Percentiles rank a stretch among this genome's conserved stretches.
Conservation (phyloP, 2,797 vertebrate genomes). For the Pogoniulus pusillus region DNA sequence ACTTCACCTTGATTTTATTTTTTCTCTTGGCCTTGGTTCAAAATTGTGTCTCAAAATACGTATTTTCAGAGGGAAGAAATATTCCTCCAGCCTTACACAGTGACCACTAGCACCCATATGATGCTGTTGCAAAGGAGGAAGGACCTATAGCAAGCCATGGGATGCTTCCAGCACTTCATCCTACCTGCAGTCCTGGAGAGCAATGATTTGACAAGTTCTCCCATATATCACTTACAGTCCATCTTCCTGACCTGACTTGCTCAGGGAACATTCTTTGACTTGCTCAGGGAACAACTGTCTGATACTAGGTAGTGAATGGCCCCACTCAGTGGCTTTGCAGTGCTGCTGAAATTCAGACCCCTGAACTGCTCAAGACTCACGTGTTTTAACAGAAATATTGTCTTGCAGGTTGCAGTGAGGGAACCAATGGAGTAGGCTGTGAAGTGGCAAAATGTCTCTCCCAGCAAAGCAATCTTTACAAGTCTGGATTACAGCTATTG, state of each 20-base stretch:
- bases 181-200: not conserved
- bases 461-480: not conserved
- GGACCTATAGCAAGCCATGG: not conserved
- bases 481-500: not conserved
- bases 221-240: not conserved
- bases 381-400: not conserved
- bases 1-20: not conserved
- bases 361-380: not conserved
- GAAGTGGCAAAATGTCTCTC: not conserved
- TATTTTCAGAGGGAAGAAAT: not conserved
- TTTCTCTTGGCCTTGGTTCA: not conserved
- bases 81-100: not conserved
- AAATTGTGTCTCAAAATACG: not conserved
- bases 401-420: not conserved
- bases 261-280: no score
- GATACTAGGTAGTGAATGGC: not conserved
- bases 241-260: not conserved
- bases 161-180: not conserved
- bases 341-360: not conserved
- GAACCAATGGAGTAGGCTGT: not conserved
- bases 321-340: not conserved
- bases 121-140: not conserved
- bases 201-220: not conserved
- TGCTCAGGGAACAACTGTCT: not conserved
- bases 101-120: not conserved